A percentile compares a stretch with the other conserved stretches of the same genome.
Conservation (phyloP, 2,888 invertebrate genomes). For the Tetropium fuscum region DNA sequence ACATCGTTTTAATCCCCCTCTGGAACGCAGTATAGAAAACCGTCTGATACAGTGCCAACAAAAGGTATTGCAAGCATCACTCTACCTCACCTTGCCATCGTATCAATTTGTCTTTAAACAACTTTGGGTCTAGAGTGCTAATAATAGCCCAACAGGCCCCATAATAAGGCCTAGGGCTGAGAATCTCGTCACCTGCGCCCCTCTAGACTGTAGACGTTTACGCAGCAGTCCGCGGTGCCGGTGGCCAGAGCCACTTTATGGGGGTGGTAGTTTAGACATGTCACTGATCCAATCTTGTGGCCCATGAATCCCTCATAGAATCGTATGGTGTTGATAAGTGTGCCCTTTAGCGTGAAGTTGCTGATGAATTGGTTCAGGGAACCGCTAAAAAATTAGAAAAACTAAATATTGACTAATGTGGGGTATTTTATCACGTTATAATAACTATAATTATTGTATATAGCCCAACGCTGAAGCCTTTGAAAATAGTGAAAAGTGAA, state of each 20-base stretch:
- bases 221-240: constrained; percentile 86
- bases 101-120: constrained; percentile 7
- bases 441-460: too few relatives aligned
- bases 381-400: constrained; percentile 77
- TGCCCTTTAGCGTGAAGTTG: constrained; percentile 80
- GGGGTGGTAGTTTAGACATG: constrained; percentile 91
- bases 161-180: constrained; percentile 65
- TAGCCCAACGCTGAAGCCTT: too few relatives aligned
- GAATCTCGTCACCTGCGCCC: constrained; percentile 76
- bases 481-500: too few relatives aligned
- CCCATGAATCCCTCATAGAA: constrained; percentile 94
- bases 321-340: constrained; percentile 81
- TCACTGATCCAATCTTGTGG: constrained; percentile 87
- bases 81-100: constrained; percentile 3
- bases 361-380: constrained; percentile 83
- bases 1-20: too few relatives aligned
- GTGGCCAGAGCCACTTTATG: constrained; percentile 86
- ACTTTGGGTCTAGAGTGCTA: constrained; percentile 25
- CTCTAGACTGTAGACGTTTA: constrained; percentile 84
- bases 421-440: too few relatives aligned
- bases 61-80: background rate
- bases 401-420: too few relatives aligned
- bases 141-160: constrained; percentile 57
- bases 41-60: background rate
- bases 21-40: too few relatives aligned